Evolutionary conservation across 2,888 invertebrate species (phyloP).

Genomic region (Tuta absoluta): DNA sequence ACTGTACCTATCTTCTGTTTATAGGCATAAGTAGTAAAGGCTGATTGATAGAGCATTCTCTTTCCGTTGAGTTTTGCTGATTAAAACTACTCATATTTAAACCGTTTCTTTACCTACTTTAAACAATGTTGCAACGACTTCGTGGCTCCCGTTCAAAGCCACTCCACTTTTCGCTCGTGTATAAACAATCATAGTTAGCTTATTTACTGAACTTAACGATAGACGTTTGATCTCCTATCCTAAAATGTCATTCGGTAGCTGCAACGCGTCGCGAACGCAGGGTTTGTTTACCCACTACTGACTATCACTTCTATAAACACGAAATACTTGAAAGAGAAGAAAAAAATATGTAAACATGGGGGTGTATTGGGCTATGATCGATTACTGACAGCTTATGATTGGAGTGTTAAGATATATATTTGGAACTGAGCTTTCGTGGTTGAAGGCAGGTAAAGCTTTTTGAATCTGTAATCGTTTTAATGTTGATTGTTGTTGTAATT

Average conservation of each 20-base stretch:
- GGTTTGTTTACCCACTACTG: slow-evolving; percentile 57
- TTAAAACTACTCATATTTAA: too few relatives aligned
- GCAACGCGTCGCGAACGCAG: slow-evolving; percentile 43
- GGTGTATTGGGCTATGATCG: slow-evolving; percentile 1
- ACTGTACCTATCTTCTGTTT: too few relatives aligned
- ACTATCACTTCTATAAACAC: slow-evolving; percentile 63
- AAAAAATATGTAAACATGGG: slow-evolving; percentile 16
- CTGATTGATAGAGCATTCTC: too few relatives aligned
- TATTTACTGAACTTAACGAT: slow-evolving; percentile 12
- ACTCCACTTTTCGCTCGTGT: background rate
- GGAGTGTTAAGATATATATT: background rate
- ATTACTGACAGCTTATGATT: slow-evolving; percentile 1
- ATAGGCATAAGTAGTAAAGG: too few relatives aligned
- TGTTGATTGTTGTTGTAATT: too few relatives aligned
- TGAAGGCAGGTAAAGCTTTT: too few relatives aligned
- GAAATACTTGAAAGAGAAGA: slow-evolving; percentile 29
- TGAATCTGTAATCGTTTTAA: too few relatives aligned
- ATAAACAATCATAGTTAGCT: slow-evolving; percentile 2
- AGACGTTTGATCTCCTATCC: slow-evolving; percentile 6
- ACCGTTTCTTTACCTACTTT: too few relatives aligned
- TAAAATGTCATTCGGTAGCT: slow-evolving; percentile 39
- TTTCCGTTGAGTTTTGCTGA: too few relatives aligned
- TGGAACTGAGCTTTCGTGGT: background rate
- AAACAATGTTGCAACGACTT: background rate
- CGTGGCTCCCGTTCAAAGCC: background rate